Conservation (phyloP, 2,888 invertebrate genomes). For the Xanthia icteritia region DNA sequence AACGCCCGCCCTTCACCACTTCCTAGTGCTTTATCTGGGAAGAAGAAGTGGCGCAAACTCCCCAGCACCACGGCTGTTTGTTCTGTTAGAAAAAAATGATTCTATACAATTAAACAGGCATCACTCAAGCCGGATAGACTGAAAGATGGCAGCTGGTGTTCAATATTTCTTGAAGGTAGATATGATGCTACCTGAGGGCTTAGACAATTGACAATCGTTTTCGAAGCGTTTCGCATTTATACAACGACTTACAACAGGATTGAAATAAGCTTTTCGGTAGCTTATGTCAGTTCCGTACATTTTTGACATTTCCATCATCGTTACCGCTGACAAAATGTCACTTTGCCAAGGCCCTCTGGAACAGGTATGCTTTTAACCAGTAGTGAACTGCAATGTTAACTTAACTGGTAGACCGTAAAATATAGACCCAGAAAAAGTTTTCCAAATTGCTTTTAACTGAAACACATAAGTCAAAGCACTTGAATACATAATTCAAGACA, state of each 20-base stretch:
- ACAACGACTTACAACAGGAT: background rate
- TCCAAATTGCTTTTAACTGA: background rate
- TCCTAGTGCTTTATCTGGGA: too few species aligned
- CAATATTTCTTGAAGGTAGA: background rate
- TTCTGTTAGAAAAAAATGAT: too few species aligned
- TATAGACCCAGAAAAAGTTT: background rate
- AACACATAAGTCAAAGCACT: constrained; percentile 41
- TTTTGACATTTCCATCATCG: background rate
- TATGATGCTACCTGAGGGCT: background rate
- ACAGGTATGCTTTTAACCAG: background rate
- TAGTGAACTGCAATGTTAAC: background rate
- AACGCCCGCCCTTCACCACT: too few species aligned
- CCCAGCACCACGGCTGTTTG: too few species aligned
- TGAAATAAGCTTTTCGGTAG: background rate
- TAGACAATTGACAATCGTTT: too few species aligned
- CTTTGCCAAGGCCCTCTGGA: background rate
- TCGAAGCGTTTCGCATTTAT: background rate
- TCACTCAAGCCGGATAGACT: background rate
- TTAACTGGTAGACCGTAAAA: constrained; percentile 2
- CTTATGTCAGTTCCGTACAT: background rate
- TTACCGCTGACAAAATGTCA: background rate
- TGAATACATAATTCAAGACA: constrained; percentile 59
- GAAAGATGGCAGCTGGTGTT: too few species aligned
- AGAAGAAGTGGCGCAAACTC: too few species aligned
- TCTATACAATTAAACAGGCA: background rate